These are phyloP conservation scores for Daktulosphaira vitifoliae DNA, from an alignment of 1,140 invertebrate genomes.

Conservation along the genomic window DNA sequence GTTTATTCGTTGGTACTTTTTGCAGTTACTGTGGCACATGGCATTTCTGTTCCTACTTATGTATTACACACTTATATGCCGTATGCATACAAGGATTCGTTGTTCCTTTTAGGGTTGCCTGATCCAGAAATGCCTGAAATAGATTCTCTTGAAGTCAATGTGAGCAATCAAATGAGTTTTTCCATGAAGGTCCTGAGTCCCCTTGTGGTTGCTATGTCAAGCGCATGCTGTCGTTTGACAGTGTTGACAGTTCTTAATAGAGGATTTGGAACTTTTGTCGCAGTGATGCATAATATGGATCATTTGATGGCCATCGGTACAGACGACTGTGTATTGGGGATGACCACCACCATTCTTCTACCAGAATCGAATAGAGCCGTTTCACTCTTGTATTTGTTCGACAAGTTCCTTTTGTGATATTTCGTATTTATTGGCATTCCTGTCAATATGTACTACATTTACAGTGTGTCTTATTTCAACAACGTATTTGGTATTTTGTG, in stretches of 20 bases:
- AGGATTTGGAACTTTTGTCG: constrained; percentile 5
- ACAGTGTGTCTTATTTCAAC: neutral
- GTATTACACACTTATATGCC: constrained; percentile 34
- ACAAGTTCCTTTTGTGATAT: constrained; percentile 12
- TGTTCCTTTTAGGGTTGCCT: constrained; percentile 4
- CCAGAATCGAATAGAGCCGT: neutral
- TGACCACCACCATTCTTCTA: too few species aligned
- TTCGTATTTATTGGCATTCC: constrained; percentile 20
- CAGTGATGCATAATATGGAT: constrained; percentile 16
- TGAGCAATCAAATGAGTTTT: constrained; percentile 24
- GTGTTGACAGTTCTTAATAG: constrained; percentile 4
- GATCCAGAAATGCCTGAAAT: neutral
- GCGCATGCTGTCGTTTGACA: constrained; percentile 18
- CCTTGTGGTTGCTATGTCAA: constrained; percentile 31
- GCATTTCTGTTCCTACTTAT: constrained; percentile 34
- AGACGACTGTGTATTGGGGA: too few species aligned
- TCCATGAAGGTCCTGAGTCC: constrained; percentile 36
- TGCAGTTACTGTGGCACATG: constrained; percentile 13
- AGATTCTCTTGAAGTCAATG: constrained; percentile 1
- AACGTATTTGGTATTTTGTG: constrained; percentile 28
- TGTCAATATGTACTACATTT: constrained; percentile 31
- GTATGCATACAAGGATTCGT: neutral
- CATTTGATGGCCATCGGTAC: neutral
- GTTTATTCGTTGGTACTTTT: neutral
- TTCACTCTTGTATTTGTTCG: neutral